Percentiles rank a stretch among this genome's conserved stretches.
phyloP scores from a whole-genome alignment of 2,113 vertebrate genomes.

The Meleagris gallopavo region DNA sequence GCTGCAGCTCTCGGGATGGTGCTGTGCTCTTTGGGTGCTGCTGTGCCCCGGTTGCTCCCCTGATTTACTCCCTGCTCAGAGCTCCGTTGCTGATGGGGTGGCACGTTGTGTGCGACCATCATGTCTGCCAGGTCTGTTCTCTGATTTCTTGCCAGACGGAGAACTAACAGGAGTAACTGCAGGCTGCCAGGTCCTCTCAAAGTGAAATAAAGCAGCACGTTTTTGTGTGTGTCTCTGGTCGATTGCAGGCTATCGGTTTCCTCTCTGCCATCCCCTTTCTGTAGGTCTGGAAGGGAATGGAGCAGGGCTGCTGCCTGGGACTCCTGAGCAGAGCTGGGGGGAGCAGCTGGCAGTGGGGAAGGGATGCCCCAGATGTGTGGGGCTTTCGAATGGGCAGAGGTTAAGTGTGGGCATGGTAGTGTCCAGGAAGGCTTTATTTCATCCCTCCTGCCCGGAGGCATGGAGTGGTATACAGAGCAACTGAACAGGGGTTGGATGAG shows the following conservation, averaged over 20 bases:
- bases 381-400: too few relatives aligned
- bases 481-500: neutral
- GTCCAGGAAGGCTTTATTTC: neutral
- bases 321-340: neutral
- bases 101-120: fast-evolving
- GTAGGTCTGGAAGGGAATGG: neutral
- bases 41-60: neutral
- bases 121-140: neutral
- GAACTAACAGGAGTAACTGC: neutral
- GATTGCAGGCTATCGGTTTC: fast-evolving
- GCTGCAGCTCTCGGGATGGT: neutral
- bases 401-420: neutral
- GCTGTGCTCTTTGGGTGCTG: neutral
- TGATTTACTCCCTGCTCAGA: neutral
- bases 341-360: neutral
- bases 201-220: neutral
- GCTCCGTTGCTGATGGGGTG: neutral
- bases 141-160: neutral
- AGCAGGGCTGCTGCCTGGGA: neutral
- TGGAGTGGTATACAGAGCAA: too few relatives aligned
- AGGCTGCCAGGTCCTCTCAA: neutral
- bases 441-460: neutral
- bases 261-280: neutral
- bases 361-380: neutral
- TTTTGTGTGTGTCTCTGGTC: neutral